Conservation (phyloP, 2,113 vertebrate genomes). For the Guaruba guarouba region DNA sequence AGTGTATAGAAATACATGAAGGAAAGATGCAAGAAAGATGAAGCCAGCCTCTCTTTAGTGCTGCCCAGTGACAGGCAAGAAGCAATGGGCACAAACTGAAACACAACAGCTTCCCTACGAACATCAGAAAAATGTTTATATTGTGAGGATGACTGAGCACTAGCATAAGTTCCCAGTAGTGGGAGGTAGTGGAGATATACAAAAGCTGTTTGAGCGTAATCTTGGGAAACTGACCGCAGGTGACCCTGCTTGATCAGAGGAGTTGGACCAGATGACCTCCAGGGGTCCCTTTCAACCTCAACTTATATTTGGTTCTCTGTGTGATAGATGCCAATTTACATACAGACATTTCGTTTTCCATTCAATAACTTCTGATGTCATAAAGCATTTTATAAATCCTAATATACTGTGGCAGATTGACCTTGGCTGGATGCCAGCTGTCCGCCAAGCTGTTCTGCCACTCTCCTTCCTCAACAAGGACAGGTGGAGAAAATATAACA, state of each 20-base stretch:
- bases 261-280: not conserved
- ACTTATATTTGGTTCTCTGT: not conserved
- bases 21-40: not conserved
- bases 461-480: not conserved
- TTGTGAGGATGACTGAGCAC: not conserved
- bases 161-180: not conserved
- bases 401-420: not conserved
- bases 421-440: not conserved
- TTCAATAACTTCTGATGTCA: not conserved
- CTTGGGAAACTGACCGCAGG: not conserved
- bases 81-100: not conserved
- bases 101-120: not conserved
- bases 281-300: not conserved
- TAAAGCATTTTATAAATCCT: not conserved
- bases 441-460: not conserved
- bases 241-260: not conserved
- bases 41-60: not conserved
- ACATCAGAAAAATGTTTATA: not conserved
- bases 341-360: not conserved
- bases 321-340: not conserved
- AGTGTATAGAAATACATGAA: not conserved
- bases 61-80: not conserved
- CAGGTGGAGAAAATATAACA: fast-evolving
- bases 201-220: not conserved
- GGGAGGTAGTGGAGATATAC: not conserved